Evolutionary conservation across 2,113 vertebrate species (phyloP).

Genomic region (Paedocypris sp.): DNA sequence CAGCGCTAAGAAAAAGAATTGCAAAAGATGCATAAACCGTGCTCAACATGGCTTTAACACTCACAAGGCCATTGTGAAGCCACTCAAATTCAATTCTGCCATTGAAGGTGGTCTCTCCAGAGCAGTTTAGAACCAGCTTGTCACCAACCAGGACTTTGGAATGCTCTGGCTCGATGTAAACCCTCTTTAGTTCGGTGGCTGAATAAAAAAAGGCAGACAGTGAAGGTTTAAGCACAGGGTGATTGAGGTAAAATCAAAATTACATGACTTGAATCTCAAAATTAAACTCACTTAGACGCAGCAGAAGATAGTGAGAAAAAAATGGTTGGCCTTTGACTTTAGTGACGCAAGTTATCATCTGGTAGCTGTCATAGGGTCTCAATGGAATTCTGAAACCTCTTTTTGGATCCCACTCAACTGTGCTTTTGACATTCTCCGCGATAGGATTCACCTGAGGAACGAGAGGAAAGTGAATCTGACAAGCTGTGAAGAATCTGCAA

Average conservation of each 20-base stretch:
- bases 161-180: slow-evolving; percentile 41
- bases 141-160: slow-evolving; percentile 65
- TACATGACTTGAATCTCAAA: neutral
- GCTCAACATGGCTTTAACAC: slow-evolving; percentile 2
- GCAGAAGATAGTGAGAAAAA: slow-evolving; percentile 50
- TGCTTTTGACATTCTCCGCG: neutral
- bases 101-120: slow-evolving; percentile 59
- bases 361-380: slow-evolving; percentile 28
- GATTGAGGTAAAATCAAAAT: no score
- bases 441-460: neutral
- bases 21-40: no score
- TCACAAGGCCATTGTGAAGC: slow-evolving; percentile 48
- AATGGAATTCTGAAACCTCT: slow-evolving; percentile 67
- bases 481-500: neutral
- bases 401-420: slow-evolving; percentile 64
- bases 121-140: slow-evolving; percentile 62
- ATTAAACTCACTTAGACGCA: slow-evolving; percentile 62
- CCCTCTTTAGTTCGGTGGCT: slow-evolving; percentile 34
- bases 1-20: no score
- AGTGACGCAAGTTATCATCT: slow-evolving; percentile 50
- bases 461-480: neutral
- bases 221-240: neutral
- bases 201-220: no score
- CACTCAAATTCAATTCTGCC: slow-evolving; percentile 63
- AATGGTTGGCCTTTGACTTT: slow-evolving; percentile 36